These are phyloP conservation scores for Dasyornis broadbenti DNA, from an alignment of 2,113 vertebrate species.

Conservation along the genomic window DNA sequence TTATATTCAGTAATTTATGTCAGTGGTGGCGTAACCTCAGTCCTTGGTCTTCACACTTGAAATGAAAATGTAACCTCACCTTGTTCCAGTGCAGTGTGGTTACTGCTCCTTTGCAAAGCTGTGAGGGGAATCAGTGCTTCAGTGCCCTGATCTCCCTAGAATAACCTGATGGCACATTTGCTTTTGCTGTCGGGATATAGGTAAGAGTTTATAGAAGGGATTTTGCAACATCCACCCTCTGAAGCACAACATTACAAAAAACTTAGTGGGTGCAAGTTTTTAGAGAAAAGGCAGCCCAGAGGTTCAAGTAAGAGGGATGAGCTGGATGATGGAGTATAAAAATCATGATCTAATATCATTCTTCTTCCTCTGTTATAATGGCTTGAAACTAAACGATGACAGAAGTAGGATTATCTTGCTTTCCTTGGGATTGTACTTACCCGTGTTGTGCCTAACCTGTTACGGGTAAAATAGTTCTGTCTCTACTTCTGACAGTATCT, in stretches of 20 bases:
- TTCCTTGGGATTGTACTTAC: neutral
- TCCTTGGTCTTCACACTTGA: neutral
- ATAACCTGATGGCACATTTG: neutral
- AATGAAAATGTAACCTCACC: slow-evolving; percentile 34
- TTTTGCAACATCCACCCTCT: neutral
- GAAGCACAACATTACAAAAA: neutral
- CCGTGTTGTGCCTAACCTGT: neutral
- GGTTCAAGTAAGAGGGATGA: neutral
- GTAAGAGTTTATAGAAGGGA: neutral
- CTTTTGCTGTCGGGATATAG: neutral
- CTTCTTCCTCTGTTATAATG: neutral
- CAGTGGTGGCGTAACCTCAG: neutral
- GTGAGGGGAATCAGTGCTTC: neutral
- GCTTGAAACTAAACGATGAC: neutral
- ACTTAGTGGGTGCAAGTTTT: neutral
- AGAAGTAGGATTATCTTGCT: slow-evolving; percentile 6
- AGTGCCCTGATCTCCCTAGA: neutral
- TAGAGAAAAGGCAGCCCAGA: neutral
- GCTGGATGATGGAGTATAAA: neutral
- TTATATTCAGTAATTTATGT: slow-evolving; percentile 34
- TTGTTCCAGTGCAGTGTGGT: neutral
- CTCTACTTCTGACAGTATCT: neutral
- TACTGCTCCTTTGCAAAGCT: neutral
- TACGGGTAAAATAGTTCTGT: neutral
- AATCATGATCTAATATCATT: neutral